Evolutionary conservation across 2,113 vertebrate genomes (phyloP).

Genomic region (Bolborhynchus lineola): DNA sequence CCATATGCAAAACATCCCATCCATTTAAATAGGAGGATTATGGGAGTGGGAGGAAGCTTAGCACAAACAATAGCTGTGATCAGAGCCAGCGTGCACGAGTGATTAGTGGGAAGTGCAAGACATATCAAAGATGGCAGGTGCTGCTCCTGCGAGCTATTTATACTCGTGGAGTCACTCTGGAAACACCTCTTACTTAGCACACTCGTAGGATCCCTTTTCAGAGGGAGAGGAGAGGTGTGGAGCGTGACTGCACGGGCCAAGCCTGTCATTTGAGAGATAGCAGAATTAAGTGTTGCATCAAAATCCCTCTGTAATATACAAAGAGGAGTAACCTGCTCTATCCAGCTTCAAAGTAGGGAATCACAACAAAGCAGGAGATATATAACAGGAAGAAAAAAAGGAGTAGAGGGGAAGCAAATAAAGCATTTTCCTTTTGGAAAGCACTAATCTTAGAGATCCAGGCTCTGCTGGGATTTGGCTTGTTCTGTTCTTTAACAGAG

Average conservation of each 20-base stretch:
- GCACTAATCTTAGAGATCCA: neutral
- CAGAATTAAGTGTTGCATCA: neutral
- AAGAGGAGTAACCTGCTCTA: neutral
- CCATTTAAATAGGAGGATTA: slow-evolving; percentile 27
- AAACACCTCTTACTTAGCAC: neutral
- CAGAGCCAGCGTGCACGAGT: neutral
- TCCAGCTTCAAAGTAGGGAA: neutral
- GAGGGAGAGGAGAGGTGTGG: neutral
- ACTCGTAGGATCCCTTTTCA: neutral
- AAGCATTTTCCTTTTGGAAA: neutral
- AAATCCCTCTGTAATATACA: neutral
- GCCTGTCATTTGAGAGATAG: slow-evolving; percentile 11
- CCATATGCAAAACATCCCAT: slow-evolving; percentile 34
- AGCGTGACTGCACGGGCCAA: neutral
- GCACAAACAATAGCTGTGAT: slow-evolving; percentile 59
- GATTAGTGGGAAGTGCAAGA: slow-evolving; percentile 49
- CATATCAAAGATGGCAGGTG: slow-evolving; percentile 44
- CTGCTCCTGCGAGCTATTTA: slow-evolving; percentile 42
- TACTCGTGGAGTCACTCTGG: neutral
- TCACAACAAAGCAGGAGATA: neutral
- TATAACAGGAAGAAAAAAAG: neutral
- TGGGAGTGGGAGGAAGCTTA: slow-evolving; percentile 47
- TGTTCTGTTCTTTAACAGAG: neutral
- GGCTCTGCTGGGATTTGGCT: neutral
- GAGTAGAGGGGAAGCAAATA: neutral